Evolutionary conservation across 2,888 invertebrate species (phyloP).

Genomic region (Endotricha flammealis): DNA sequence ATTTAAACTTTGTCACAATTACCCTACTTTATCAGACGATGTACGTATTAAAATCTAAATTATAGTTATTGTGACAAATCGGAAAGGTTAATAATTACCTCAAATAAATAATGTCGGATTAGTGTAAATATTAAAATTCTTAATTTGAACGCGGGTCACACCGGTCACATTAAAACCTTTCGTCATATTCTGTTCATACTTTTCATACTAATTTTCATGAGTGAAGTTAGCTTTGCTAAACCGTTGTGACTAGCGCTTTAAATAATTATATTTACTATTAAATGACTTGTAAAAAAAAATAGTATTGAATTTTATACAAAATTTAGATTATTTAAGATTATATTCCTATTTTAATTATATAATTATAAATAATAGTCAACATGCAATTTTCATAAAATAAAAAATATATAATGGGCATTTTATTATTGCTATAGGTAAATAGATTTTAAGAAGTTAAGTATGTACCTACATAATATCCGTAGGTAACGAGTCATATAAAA

Average conservation of each 20-base stretch:
- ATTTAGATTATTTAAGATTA: conserved; percentile 20
- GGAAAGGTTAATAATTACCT: conserved; percentile 6
- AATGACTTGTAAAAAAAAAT: conserved; percentile 40
- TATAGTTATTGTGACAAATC: neutral
- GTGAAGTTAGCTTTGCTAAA: no score
- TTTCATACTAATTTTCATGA: no score
- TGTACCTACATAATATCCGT: no score
- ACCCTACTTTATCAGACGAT: no score
- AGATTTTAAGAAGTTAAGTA: no score
- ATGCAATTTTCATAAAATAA: no score
- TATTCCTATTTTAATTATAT: conserved; percentile 21
- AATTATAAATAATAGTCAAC: conserved; percentile 11
- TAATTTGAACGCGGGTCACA: neutral
- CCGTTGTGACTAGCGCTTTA: no score
- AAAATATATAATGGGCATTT: no score
- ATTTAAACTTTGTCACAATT: neutral
- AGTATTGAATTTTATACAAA: conserved; percentile 60
- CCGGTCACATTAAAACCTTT: no score
- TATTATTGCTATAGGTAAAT: no score
- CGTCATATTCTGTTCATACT: no score
- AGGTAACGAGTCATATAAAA: no score
- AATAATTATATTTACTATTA: conserved; percentile 26
- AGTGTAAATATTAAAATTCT: conserved; percentile 5
- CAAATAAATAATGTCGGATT: conserved; percentile 6
- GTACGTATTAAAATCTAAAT: neutral